Conservation (phyloP, 2,113 vertebrate genomes). For the Diphyllodes magnificus region DNA sequence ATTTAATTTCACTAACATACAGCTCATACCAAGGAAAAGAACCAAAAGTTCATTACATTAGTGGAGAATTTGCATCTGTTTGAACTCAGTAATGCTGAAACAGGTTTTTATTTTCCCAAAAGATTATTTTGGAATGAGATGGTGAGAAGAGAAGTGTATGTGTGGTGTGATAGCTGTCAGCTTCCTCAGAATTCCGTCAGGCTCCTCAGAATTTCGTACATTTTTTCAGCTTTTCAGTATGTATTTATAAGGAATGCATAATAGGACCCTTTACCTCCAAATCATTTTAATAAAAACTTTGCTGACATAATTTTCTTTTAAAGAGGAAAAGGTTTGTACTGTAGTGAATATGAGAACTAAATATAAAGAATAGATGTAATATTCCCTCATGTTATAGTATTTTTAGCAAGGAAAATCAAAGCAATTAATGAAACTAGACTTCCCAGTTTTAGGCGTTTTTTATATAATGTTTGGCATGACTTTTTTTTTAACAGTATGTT, state of each 20-base stretch:
- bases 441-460: neutral
- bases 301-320: neutral
- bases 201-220: neutral
- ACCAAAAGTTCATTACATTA: neutral
- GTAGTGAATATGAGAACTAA: neutral
- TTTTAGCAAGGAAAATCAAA: neutral
- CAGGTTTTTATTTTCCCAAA: conserved; percentile 17
- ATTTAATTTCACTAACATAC: neutral
- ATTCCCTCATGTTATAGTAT: neutral
- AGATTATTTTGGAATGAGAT: neutral
- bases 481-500: neutral
- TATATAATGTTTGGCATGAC: neutral
- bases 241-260: neutral
- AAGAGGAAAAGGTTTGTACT: neutral
- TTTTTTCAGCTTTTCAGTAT: neutral
- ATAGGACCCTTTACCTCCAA: neutral
- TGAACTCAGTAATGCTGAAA: neutral
- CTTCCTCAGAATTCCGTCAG: neutral
- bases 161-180: neutral
- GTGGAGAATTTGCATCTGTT: conserved; percentile 22
- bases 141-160: neutral
- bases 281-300: neutral
- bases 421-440: neutral
- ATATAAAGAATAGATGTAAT: neutral
- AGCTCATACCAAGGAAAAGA: neutral